Base-by-base conservation (phyloP, 1,140 invertebrate genomes). In the Scaptomyza pallida region DNA sequence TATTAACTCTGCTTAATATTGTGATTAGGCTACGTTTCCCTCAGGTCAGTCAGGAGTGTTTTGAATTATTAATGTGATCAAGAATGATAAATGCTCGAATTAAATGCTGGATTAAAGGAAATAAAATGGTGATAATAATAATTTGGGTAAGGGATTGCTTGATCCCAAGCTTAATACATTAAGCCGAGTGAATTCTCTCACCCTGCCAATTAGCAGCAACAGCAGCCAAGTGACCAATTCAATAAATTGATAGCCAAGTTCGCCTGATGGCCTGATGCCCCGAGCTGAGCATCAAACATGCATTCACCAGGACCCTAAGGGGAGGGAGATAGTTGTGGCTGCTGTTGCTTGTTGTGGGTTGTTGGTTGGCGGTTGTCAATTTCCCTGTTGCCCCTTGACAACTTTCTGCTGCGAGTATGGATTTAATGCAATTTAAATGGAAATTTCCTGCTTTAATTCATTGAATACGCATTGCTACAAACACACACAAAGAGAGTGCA, bases 351-450 rank as follows among this genome's bases (percentile, higher is more conserved):
- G 44, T 37, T 57, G 30, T 15, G 19, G 37, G 23, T 13, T 23
- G 23, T 12, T 15, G 33, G 33, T 37, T n/a, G 12, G 12, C n/a
- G 33, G 33, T 15, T 13, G 19, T 37, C 16, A 33, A 17, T 51
- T 33, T 51, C 5, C 13, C 26, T 30, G 9, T 45, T 6, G 41
- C 30, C 41, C 30, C 9, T 23, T 67, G 48, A 48, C 26, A 15
- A 19, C 30, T 43, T 15, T 52, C 40, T 43, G 45, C 41, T 61
- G n/a, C 9, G 72, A 59, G 67, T 78, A 75, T 69, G 57, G 61
- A 65, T 68, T 72, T 85, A 85, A 83, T 70, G 75, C 67, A 76
- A 65, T 65, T 76, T 72, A 85, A 79, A 85, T 83, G 75, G 60
- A 72, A 83, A 59, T 78, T 83, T 85, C 65, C 61, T 72, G 71